Evolutionary conservation across 2,888 invertebrate species (phyloP).

Genomic region (Patella ulyssiponensis): DNA sequence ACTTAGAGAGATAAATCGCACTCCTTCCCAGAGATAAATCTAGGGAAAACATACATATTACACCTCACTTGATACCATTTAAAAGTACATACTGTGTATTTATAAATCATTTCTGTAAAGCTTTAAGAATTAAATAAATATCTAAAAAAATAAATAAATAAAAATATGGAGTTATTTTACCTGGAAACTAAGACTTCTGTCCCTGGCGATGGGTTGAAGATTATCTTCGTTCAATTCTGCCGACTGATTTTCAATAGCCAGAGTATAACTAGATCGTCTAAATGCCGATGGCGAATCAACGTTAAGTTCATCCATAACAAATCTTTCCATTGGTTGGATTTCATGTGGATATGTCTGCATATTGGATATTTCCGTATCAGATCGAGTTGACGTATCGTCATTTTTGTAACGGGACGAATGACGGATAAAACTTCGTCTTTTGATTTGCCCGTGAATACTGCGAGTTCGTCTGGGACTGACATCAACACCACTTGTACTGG

Average conservation of each 20-base stretch:
- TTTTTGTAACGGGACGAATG: slow-evolving; percentile 19
- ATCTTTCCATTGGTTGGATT: not conserved
- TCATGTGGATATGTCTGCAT: not conserved
- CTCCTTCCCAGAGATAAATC: no score
- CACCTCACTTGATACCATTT: no score
- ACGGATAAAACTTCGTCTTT: slow-evolving; percentile 36
- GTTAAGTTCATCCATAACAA: not conserved
- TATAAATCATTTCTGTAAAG: no score
- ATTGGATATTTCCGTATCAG: not conserved
- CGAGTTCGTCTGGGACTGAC: slow-evolving; percentile 46
- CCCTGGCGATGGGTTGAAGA: slow-evolving; percentile 29
- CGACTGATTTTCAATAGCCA: slow-evolving; percentile 40
- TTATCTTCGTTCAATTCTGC: slow-evolving; percentile 25
- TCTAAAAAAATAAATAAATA: no score
- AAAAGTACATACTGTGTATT: no score
- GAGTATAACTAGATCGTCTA: slow-evolving; percentile 43
- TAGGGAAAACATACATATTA: no score
- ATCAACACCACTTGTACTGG: slow-evolving; percentile 51
- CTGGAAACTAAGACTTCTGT: slow-evolving; percentile 46
- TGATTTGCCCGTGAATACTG: slow-evolving; percentile 36
- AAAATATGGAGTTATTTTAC: not conserved
- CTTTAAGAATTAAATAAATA: no score
- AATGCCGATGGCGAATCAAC: not conserved
- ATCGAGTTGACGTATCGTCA: not conserved
- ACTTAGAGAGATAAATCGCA: no score